phyloP scores from a whole-genome alignment of 2,797 vertebrate species.

The Leucoraja ocellata region DNA sequence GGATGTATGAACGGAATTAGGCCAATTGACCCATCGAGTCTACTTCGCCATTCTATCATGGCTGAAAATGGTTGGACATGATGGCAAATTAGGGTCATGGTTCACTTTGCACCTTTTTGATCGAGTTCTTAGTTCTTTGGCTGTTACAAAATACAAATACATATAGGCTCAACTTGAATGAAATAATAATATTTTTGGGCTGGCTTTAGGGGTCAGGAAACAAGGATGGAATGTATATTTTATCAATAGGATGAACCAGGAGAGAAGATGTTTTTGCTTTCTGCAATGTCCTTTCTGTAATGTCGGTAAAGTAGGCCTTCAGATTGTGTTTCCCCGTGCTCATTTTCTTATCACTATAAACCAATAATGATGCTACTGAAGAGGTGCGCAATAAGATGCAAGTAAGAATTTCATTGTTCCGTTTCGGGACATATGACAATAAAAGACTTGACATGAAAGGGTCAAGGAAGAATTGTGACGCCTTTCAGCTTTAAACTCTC shows the following conservation, averaged over 20 bases:
- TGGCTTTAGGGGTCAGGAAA: not conserved
- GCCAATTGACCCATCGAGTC: no score
- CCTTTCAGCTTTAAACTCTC: not conserved
- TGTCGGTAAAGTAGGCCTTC: not conserved
- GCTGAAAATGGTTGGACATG: not conserved
- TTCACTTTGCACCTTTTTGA: constrained; percentile 11
- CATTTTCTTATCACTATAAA: not conserved
- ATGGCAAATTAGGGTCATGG: not conserved
- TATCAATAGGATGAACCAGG: not conserved
- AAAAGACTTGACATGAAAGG: not conserved
- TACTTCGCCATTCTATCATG: no score
- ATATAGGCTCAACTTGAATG: not conserved
- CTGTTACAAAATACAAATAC: constrained; percentile 19
- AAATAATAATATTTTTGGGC: not conserved
- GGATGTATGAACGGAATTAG: no score
- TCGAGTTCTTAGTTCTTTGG: not conserved
- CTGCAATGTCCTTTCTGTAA: not conserved
- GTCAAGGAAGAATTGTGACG: not conserved
- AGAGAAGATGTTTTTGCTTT: not conserved
- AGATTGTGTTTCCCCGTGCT: not conserved
- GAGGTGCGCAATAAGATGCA: not conserved
- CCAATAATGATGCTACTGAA: not conserved
- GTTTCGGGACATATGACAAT: no score
- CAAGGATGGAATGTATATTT: not conserved
- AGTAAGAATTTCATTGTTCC: no score